Evolutionary conservation across 2,888 invertebrate species (phyloP).

Genomic region (Alsophila aescularia): DNA sequence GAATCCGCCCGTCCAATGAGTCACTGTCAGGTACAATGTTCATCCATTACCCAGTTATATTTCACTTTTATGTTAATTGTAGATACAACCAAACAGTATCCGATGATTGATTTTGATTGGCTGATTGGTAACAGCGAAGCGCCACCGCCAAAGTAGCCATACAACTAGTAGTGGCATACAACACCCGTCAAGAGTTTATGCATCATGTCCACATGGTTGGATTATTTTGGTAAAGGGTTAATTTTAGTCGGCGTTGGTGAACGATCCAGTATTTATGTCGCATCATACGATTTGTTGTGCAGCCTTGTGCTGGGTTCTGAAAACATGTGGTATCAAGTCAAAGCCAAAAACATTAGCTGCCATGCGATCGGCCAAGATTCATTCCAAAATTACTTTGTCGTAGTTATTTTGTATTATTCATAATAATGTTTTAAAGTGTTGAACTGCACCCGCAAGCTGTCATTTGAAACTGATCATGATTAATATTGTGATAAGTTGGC

Average conservation of each 20-base stretch:
- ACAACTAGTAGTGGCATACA: constrained; percentile 49
- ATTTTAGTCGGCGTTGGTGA: constrained; percentile 46
- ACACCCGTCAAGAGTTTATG: constrained; percentile 31
- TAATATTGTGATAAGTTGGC: not conserved
- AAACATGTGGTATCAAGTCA: not conserved
- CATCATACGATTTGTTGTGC: constrained; percentile 13
- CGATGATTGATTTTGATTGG: constrained; percentile 85
- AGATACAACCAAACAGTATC: constrained; percentile 83
- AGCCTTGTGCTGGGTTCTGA: constrained; percentile 6
- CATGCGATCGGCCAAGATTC: constrained; percentile 8
- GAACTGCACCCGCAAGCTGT: too few relatives aligned
- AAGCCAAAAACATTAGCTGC: not conserved
- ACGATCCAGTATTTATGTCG: constrained; percentile 36
- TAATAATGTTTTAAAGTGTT: too few relatives aligned
- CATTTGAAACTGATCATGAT: not conserved
- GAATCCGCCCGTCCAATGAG: constrained; percentile 21
- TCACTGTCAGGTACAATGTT: constrained; percentile 23
- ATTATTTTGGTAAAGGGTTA: constrained; percentile 62
- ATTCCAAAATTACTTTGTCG: not conserved
- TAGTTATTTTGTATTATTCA: not conserved
- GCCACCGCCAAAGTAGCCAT: constrained; percentile 70
- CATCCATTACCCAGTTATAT: constrained; percentile 52
- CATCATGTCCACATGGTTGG: constrained; percentile 53
- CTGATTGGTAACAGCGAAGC: constrained; percentile 79
- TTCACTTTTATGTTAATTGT: constrained; percentile 81